Conservation (phyloP, 2,888 invertebrate species). For the Leptinotarsa peninsularis region DNA sequence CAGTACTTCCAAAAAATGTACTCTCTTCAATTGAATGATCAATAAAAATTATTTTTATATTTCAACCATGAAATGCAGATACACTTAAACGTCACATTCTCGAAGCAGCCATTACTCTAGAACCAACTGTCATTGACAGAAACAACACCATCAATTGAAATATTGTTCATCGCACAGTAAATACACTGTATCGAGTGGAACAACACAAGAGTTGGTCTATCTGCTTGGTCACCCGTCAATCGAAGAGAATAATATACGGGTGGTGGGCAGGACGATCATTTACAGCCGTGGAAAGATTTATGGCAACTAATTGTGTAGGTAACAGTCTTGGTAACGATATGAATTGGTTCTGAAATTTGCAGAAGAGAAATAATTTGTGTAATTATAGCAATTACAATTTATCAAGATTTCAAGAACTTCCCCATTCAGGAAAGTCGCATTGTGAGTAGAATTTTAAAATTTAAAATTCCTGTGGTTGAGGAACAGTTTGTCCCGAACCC, state of each 20-base stretch:
- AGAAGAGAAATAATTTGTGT: not conserved
- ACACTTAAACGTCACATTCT: not conserved
- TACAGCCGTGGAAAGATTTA: constrained; percentile 60
- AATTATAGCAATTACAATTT: not conserved
- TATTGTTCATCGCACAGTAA: constrained; percentile 42
- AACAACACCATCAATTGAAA: constrained; percentile 33
- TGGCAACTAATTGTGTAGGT: constrained; percentile 33
- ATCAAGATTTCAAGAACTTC: not conserved
- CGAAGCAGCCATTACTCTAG: constrained; percentile 1
- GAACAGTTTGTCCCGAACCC: too few species aligned
- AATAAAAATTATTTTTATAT: too few species aligned
- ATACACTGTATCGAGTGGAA: constrained; percentile 49
- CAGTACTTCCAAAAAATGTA: too few species aligned
- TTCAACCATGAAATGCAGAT: not conserved
- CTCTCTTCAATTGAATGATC: too few species aligned
- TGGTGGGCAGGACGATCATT: constrained; percentile 60
- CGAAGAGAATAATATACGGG: constrained; percentile 38
- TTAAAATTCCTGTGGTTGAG: too few species aligned
- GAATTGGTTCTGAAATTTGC: constrained; percentile 18
- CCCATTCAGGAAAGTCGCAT: too few species aligned
- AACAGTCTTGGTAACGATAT: not conserved
- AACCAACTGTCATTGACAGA: constrained; percentile 34
- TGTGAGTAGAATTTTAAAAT: too few species aligned
- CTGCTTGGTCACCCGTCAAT: constrained; percentile 16
- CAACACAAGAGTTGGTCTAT: constrained; percentile 23